Base-by-base conservation (phyloP, 2,113 vertebrate species). In the Halcyon senegalensis region DNA sequence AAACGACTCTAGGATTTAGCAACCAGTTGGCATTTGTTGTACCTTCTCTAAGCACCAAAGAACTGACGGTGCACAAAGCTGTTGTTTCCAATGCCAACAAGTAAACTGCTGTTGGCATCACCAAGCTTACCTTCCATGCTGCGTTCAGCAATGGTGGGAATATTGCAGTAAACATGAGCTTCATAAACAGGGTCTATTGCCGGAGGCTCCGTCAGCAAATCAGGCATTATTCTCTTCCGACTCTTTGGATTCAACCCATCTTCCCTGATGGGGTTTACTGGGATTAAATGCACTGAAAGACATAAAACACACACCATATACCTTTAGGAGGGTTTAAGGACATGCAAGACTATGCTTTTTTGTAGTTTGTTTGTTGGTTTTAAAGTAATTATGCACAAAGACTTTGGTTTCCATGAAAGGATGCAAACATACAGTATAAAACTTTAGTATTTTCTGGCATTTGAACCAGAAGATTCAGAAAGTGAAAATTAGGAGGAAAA, bases 131-230 rank as follows among this genome's bases (percentile, higher is more conserved):
- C 99, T 98, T 99, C 99, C 98, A 99, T 99, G 94, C 98, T 99
- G 87, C 97, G 99, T 66, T 99, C 99, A 1, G 98, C 98, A 91
- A 97, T 94, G 58, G 97, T 99, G 16, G 99, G 99, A 48, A 98
- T 96, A 67, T 99, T 99, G 97, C 99, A 99, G 97, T 99, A 99
- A 70, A 98, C 91, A 2, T 96, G 98, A 20, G 99, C 99, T 96
- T 99, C 99, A 7, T 98, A 97, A 37, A 99, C 17, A 0, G 99
- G 99, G 95, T 99, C 98, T 18, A 97, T 96, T 17, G 97, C 97
- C 6, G 99, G 98, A 21, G 98, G 97, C 75, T 99, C 98, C 0
- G 98, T 99, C 96, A 98, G 98, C 6, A 98, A 96, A 81, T 98
- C 98, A 0, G 98, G 98, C 97, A 99, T 98, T 80, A 99, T 98